These are phyloP conservation scores for Cottus gobio DNA, from an alignment of 2,113 vertebrate genomes.

Conservation along the genomic window DNA sequence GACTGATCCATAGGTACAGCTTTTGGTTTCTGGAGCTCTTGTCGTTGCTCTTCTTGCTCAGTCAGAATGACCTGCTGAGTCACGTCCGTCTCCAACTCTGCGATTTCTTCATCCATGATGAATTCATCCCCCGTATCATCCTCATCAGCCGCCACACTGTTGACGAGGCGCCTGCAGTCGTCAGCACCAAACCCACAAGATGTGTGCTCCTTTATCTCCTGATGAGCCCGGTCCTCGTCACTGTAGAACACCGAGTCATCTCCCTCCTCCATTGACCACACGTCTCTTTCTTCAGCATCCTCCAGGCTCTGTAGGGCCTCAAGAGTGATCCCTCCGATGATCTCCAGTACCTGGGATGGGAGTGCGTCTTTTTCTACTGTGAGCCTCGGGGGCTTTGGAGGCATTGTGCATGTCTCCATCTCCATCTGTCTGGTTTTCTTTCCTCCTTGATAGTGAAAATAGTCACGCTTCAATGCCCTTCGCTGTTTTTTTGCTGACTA, in stretches of 20 bases:
- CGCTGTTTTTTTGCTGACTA: neutral
- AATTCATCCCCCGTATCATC: constrained; percentile 14
- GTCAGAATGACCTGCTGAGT: neutral
- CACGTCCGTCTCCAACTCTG: constrained; percentile 3
- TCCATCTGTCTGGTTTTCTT: constrained; percentile 17
- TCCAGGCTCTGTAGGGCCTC: constrained; percentile 33
- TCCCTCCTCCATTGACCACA: constrained; percentile 66
- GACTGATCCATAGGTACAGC: neutral
- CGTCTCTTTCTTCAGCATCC: constrained; percentile 27
- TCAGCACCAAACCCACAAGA: neutral
- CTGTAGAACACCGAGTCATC: constrained; percentile 82
- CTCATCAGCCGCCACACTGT: constrained; percentile 35
- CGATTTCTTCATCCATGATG: neutral
- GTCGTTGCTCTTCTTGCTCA: constrained; percentile 4
- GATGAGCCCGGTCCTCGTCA: constrained; percentile 63
- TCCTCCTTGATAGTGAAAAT: neutral
- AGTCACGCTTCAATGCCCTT: neutral
- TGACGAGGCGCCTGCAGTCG: constrained; percentile 5
- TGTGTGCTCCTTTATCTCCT: neutral
- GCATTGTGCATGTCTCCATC: constrained; percentile 35
- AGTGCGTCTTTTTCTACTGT: constrained; percentile 72
- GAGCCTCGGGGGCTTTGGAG: constrained; percentile 69
- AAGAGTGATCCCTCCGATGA: constrained; percentile 48
- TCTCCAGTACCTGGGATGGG: constrained; percentile 61
- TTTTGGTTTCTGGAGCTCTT: constrained; percentile 6